Base-by-base conservation (phyloP, 1,140 invertebrate species). In the Akabosia matsudoensis region DNA sequence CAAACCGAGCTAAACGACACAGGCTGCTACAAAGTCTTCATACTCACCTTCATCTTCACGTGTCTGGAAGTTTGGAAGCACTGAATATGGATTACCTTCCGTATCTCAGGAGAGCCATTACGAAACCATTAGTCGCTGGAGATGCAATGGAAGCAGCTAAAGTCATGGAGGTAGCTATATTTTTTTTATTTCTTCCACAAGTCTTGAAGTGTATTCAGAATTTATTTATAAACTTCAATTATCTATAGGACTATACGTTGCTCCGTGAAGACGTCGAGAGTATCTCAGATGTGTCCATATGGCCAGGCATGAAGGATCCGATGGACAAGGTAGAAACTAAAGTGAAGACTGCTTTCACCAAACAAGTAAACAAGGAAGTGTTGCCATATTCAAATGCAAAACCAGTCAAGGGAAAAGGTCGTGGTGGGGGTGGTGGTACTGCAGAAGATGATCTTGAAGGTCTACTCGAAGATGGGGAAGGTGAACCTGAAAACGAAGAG, bases 331-430 rank as follows among this genome's bases (percentile, higher is more conserved):
- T 98, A 33, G 91, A 93, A 79, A 88, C 91, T 7, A 95, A 95
- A 86, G 92, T 94, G 0, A 99, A 98, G 88, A 89, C 94, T 22
- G 94, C 96, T 0, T 92, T 99, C 83, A 99, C 97, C 0, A 89
- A 94, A 56, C 87, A 90, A 0, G 97, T 96, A 83, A 98, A 98
- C 83, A 98, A 97, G 84, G 90, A 90, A 77, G 85, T 88, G 31
- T 88, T 91, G 73, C 91, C 92, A 1, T 95, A 95, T 83, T 86
- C 89, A 3, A 88, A 89, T 22, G 88, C 87, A 45, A 85, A 85
- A 3, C 85, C 84, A 34, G 84, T 87, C 76, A 90, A 87, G 81
- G 90, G 88, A 81, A 91, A 89, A 80, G 83, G 79, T 14, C 45
- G 80, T 34, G 83, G 81, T 52, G 86, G 87, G 78, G 84, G 83